These are phyloP conservation scores for Maccullochella peelii DNA, from an alignment of 2,113 vertebrate species.

Conservation along the genomic window DNA sequence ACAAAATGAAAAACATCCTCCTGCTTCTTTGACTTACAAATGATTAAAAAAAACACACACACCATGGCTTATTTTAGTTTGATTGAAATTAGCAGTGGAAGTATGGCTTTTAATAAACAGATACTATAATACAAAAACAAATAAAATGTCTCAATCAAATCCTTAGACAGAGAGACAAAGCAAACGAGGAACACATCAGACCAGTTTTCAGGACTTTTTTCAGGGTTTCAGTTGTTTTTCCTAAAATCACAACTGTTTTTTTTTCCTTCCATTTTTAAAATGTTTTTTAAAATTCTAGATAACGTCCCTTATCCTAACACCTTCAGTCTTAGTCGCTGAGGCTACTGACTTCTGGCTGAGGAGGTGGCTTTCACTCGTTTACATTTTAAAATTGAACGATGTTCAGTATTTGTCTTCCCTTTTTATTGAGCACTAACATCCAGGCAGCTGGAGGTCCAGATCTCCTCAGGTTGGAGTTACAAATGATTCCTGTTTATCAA, in stretches of 20 bases:
- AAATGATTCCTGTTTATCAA: background rate
- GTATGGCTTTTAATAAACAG: conserved; percentile 64
- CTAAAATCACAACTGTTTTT: background rate
- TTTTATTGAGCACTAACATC: background rate
- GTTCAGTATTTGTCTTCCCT: background rate
- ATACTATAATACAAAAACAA: conserved; percentile 46
- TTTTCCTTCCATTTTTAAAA: background rate
- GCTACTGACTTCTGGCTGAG: background rate
- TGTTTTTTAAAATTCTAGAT: background rate
- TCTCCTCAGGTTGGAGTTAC: background rate
- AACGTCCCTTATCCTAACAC: background rate
- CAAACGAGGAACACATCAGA: conserved; percentile 1
- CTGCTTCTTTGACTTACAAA: conserved; percentile 30
- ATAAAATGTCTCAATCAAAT: conserved; percentile 16
- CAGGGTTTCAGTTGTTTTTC: background rate
- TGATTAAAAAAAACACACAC: conserved; percentile 29
- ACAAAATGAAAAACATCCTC: conserved; percentile 45
- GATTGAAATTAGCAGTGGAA: conserved; percentile 63
- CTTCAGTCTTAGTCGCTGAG: background rate
- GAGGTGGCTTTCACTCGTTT: background rate
- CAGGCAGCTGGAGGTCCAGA: background rate
- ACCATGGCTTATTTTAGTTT: conserved; percentile 60
- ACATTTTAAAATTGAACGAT: background rate
- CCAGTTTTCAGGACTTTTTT: background rate
- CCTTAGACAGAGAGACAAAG: conserved; percentile 7